Evolutionary conservation across 2,113 vertebrate species (phyloP).

Genomic region (Natator depressus): DNA sequence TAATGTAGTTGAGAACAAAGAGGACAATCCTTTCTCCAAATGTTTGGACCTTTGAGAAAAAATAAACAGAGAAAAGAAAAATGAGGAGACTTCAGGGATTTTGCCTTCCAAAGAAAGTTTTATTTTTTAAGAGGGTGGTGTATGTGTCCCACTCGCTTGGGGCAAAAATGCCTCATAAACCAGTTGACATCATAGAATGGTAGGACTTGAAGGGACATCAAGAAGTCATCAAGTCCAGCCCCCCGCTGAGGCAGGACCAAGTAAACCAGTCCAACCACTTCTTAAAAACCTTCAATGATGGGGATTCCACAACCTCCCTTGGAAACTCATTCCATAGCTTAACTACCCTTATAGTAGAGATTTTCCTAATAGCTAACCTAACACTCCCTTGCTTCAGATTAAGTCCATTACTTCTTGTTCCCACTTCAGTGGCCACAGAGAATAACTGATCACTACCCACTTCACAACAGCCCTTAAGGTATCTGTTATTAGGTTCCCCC

Average conservation of each 20-base stretch:
- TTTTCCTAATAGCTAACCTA: background rate
- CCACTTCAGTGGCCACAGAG: background rate
- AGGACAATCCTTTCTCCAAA: constrained; percentile 90
- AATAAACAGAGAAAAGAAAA: constrained; percentile 55
- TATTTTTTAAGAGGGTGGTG: background rate
- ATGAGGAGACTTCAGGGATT: constrained; percentile 11
- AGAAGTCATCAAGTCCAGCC: background rate
- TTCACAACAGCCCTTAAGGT: background rate
- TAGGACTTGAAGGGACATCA: background rate
- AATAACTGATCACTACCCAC: background rate
- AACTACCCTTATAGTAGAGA: background rate
- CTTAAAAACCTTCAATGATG: background rate
- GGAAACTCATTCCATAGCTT: background rate
- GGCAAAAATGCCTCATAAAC: constrained; percentile 28
- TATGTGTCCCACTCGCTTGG: constrained; percentile 22
- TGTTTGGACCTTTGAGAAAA: constrained; percentile 84
- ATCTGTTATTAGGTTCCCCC: background rate
- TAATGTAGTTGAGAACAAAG: constrained; percentile 89
- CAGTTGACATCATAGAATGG: background rate
- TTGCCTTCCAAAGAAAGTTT: constrained; percentile 1
- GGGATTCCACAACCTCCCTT: background rate
- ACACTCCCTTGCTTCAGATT: background rate
- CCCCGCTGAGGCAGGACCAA: background rate
- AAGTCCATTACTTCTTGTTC: background rate
- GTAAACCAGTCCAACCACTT: background rate